A percentile compares a stretch with the other conserved stretches of the same genome.
These are phyloP conservation scores for Ephestia elutella DNA, from an alignment of 1,140 invertebrate genomes.

Conservation along the genomic window DNA sequence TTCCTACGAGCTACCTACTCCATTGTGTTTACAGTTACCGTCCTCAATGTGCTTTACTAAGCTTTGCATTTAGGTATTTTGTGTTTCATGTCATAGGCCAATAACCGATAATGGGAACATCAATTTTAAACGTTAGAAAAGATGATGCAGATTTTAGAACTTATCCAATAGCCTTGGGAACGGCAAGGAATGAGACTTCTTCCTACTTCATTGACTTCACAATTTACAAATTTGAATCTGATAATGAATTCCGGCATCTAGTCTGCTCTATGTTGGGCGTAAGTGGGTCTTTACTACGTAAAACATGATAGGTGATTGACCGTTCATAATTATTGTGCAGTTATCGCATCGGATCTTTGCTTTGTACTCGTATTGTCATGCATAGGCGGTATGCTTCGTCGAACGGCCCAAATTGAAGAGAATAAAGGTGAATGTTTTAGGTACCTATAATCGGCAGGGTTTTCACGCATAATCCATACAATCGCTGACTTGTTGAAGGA, in stretches of 20 bases:
- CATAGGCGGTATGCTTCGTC: conserved; percentile 39
- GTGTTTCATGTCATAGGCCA: conserved; percentile 18
- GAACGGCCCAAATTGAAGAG: conserved; percentile 59
- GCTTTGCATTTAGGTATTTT: conserved; percentile 27
- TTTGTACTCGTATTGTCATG: conserved; percentile 63
- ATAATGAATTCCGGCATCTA: too few species aligned
- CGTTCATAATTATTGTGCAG: conserved; percentile 37
- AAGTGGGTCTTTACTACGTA: too few species aligned
- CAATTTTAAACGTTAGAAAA: neutral
- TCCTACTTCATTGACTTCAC: too few species aligned
- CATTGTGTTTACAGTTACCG: conserved; percentile 33
- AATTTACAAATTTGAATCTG: too few species aligned
- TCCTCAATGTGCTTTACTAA: conserved; percentile 31
- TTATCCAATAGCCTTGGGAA: too few species aligned
- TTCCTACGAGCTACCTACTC: neutral
- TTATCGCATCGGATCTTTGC: conserved; percentile 63
- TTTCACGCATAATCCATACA: conserved; percentile 33
- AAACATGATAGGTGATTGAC: conserved; percentile 45
- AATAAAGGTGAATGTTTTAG: conserved; percentile 49
- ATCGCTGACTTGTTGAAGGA: conserved; percentile 13
- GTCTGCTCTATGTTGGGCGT: too few species aligned
- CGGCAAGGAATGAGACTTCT: too few species aligned
- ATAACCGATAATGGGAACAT: conserved; percentile 27
- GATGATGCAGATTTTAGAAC: too few species aligned
- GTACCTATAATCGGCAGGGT: conserved; percentile 34